Base-by-base conservation (phyloP, 1,140 invertebrate species). In the Trigoniulus corallinus region DNA sequence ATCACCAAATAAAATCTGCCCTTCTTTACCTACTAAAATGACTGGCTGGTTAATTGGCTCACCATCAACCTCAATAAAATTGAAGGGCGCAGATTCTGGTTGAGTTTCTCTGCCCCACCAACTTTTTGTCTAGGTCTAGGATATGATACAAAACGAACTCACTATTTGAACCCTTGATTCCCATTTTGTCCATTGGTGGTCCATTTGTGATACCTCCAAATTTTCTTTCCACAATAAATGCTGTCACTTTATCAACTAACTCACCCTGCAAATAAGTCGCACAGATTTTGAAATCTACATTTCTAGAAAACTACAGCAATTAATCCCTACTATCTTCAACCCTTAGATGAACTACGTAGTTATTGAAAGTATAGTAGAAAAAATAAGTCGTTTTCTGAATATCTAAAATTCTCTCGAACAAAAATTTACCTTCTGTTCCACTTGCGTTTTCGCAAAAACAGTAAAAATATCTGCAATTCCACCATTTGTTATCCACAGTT, bases 391-490 rank as follows among this genome's bases (percentile, higher is more conserved):
- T 13, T 39, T 13, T 18, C 12, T 39, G 37, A 39, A 39, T 39
- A 12, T 39, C 37, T n/a, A n/a, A n/a, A n/a, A n/a, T n/a, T n/a
- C n/a, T n/a, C n/a, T n/a, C n/a, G n/a, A n/a, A n/a, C n/a, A n/a
- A 24, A 44, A 21, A 7, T 24, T 20, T 44, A 20, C 4, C 4
- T 61, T 55, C 54, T 71, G 64, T 51, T 61, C 65, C 15, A 70
- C 62, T 47, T 66, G 63, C 41, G 70, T 73, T 40, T 61, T 56
- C 21, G 75, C 75, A 66, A 78, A 78, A 10, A 78, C 75, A 25
- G 76, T 78, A 55, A 79, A 76, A 15, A 78, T 61, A 48, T 78
- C 73, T 40, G 76, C 74, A 46, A 76, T 59, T n/a, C 75, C 75
- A 41, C 75, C 75, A 62, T 77, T 77, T 54, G 67, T 71, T 52